Percentiles rank a stretch among this genome's conserved stretches.
These are phyloP conservation scores for Machimus rusticus DNA, from an alignment of 2,888 invertebrate genomes.

Conservation along the genomic window DNA sequence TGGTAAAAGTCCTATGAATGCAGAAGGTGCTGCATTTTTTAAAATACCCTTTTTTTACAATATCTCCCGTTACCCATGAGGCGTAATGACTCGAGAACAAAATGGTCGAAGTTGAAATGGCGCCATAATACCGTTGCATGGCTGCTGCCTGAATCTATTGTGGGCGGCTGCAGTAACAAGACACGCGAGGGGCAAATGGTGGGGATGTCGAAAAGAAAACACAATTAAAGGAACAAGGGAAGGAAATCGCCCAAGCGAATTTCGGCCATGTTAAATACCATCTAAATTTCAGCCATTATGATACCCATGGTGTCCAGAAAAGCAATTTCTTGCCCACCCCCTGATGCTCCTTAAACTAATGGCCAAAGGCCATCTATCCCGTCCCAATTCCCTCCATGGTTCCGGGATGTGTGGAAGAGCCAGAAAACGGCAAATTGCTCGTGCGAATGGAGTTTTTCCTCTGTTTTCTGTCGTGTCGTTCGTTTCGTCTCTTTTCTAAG, in stretches of 20 bases:
- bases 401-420: neutral
- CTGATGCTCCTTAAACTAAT: conserved; percentile 27
- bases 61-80: neutral
- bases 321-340: conserved; percentile 33
- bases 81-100: conserved; percentile 2
- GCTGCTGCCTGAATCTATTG: neutral
- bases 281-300: conserved; percentile 48
- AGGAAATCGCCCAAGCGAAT: conserved; percentile 38
- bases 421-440: conserved; percentile 9
- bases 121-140: neutral
- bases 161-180: neutral
- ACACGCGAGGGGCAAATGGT: neutral
- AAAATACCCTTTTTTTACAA: neutral
- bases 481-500: conserved; percentile 37
- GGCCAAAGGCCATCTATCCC: neutral
- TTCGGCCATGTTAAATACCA: conserved; percentile 48
- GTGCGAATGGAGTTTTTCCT: neutral
- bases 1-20: neutral
- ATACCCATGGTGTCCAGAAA: conserved; percentile 12
- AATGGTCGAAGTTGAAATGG: conserved; percentile 29
- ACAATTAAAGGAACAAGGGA: conserved; percentile 13
- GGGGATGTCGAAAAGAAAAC: neutral
- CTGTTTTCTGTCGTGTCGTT: neutral
- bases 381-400: neutral
- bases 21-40: neutral